These are phyloP conservation scores for Castor canadensis DNA, from an alignment of 2,113 vertebrate species.

Conservation along the genomic window DNA sequence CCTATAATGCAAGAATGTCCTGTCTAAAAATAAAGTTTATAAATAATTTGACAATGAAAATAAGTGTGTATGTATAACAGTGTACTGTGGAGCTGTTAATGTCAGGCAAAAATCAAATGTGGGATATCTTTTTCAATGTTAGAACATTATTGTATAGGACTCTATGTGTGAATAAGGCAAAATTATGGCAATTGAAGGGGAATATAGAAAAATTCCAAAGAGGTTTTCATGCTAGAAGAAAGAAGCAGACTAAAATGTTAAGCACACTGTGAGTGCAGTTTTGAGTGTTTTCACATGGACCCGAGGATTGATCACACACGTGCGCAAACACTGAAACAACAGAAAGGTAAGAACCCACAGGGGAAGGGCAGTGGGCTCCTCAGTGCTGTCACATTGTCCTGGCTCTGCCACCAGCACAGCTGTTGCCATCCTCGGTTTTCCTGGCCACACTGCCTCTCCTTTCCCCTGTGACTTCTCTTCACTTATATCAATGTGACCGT, in stretches of 20 bases:
- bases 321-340: too few species aligned
- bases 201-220: slow-evolving; percentile 3
- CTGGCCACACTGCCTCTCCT: rapidly evolving
- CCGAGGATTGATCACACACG: too few species aligned
- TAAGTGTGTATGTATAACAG: background rate
- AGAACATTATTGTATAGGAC: slow-evolving; percentile 30
- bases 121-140: slow-evolving; percentile 40
- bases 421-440: rapidly evolving
- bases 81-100: slow-evolving; percentile 21
- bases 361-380: too few species aligned
- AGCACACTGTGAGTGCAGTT: slow-evolving; percentile 4
- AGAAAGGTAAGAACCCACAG: background rate
- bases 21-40: slow-evolving; percentile 36
- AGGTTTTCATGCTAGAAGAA: background rate
- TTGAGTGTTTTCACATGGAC: slow-evolving; percentile 30
- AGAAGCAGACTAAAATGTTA: slow-evolving; percentile 37
- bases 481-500: rapidly evolving
- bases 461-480: background rate
- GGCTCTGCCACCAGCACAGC: background rate
- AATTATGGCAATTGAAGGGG: slow-evolving; percentile 40
- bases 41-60: slow-evolving; percentile 48
- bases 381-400: background rate
- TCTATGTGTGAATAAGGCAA: slow-evolving; percentile 48
- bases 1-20: background rate
- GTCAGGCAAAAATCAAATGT: slow-evolving; percentile 26